Evolutionary conservation across 1,140 invertebrate species (phyloP).

Genomic region (Pseudoatta argentina): DNA sequence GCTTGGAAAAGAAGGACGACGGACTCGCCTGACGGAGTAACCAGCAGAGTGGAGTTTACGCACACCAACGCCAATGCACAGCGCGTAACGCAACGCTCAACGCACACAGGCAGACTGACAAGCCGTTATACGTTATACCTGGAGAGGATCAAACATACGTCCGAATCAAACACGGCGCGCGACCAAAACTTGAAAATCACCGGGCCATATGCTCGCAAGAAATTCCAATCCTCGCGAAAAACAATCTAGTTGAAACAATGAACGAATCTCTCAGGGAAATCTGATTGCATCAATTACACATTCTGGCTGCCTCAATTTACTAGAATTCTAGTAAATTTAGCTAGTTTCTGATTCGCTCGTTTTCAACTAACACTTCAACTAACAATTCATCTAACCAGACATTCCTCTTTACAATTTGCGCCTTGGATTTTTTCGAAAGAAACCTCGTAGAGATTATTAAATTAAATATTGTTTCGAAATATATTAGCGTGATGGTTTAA

Average conservation of each 20-base stretch:
- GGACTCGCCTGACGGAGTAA: slow-evolving; percentile 20
- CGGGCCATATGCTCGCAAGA: not conserved
- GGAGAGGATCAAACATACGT: not conserved
- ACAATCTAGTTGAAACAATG: not conserved
- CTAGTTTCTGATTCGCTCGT: too few species aligned
- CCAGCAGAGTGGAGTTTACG: slow-evolving; percentile 1
- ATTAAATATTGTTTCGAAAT: not conserved
- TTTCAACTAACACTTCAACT: too few species aligned
- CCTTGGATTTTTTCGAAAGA: not conserved
- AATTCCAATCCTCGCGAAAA: not conserved
- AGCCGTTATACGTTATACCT: slow-evolving; percentile 37
- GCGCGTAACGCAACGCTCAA: not conserved
- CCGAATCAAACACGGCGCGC: not conserved
- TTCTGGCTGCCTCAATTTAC: too few species aligned
- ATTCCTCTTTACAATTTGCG: too few species aligned
- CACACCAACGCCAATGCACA: not conserved
- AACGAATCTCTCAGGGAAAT: too few species aligned
- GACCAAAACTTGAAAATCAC: not conserved
- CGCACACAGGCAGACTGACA: not conserved
- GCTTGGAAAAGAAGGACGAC: slow-evolving; percentile 57
- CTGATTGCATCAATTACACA: too few species aligned
- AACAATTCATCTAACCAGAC: too few species aligned
- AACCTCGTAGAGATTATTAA: not conserved
- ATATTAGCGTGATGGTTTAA: not conserved
- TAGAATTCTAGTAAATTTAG: too few species aligned